phyloP scores from a whole-genome alignment of 2,888 invertebrate species.

The Ceratothoa steindachneri region DNA sequence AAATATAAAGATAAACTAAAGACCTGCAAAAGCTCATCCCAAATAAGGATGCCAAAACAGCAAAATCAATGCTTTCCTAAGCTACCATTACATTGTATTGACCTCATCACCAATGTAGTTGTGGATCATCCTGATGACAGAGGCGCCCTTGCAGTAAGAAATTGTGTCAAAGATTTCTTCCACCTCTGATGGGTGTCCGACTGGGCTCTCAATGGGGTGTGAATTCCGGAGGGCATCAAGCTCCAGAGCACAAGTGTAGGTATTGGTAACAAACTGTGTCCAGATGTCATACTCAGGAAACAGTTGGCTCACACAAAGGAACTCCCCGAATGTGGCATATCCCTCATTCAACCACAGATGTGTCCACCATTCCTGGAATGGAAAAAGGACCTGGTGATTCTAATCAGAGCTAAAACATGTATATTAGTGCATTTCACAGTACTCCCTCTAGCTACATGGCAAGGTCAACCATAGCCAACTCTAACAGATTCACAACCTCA shows the following conservation, averaged over 20 bases:
- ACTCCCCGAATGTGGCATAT: conserved; percentile 93
- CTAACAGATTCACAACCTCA: no score
- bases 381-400: no score
- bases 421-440: no score
- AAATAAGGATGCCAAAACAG: no score
- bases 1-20: no score
- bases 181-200: conserved; percentile 88
- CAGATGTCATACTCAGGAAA: conserved; percentile 96
- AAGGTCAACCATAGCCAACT: no score
- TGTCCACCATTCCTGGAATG: conserved; percentile 91
- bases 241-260: conserved; percentile 76
- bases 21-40: no score
- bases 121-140: conserved; percentile 87
- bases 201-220: conserved; percentile 90
- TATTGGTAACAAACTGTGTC: conserved; percentile 91
- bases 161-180: conserved; percentile 98
- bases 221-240: conserved; percentile 85
- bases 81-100: no score
- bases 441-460: no score
- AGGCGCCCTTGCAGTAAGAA: conserved; percentile 92
- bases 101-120: conserved; percentile 83
- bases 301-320: conserved; percentile 82
- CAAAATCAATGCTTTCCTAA: no score
- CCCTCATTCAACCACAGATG: conserved; percentile 95
- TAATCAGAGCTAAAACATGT: no score